Evolutionary conservation across 2,888 invertebrate genomes (phyloP).

Genomic region (Dicycla oo): DNA sequence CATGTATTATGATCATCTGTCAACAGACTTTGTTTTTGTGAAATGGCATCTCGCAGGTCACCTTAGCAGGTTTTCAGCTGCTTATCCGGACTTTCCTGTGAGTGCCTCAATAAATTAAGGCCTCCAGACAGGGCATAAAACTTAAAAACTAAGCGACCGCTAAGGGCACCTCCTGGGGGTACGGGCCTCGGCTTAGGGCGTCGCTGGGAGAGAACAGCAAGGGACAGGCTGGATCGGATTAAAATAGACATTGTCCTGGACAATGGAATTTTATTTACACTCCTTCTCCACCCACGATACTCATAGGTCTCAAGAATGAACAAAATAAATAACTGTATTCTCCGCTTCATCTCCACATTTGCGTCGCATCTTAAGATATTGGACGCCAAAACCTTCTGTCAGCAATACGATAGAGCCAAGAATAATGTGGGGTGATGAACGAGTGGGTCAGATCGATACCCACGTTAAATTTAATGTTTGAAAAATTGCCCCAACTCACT

Average conservation of each 20-base stretch:
- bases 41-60: too few relatives aligned
- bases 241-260: background rate
- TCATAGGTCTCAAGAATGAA: background rate
- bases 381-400: slow-evolving; percentile 86
- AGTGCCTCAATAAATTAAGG: too few relatives aligned
- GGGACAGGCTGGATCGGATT: too few relatives aligned
- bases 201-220: too few relatives aligned
- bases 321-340: background rate
- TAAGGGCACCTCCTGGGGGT: too few relatives aligned
- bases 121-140: too few relatives aligned
- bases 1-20: too few relatives aligned
- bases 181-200: too few relatives aligned
- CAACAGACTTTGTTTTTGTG: too few relatives aligned
- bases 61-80: too few relatives aligned
- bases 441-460: slow-evolving; percentile 70
- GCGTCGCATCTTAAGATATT: slow-evolving; percentile 72
- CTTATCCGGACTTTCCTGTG: too few relatives aligned
- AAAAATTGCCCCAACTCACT: slow-evolving; percentile 65
- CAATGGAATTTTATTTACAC: background rate
- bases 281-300: background rate
- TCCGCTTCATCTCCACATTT: slow-evolving; percentile 59
- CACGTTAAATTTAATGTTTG: slow-evolving; percentile 67
- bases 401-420: slow-evolving; percentile 81
- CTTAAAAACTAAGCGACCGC: too few relatives aligned
- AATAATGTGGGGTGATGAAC: slow-evolving; percentile 77